Percentiles rank a stretch among this genome's conserved stretches.
Evolutionary conservation across 2,797 vertebrate species (phyloP).

Genomic region (Myiothlypis chrysogaster): DNA sequence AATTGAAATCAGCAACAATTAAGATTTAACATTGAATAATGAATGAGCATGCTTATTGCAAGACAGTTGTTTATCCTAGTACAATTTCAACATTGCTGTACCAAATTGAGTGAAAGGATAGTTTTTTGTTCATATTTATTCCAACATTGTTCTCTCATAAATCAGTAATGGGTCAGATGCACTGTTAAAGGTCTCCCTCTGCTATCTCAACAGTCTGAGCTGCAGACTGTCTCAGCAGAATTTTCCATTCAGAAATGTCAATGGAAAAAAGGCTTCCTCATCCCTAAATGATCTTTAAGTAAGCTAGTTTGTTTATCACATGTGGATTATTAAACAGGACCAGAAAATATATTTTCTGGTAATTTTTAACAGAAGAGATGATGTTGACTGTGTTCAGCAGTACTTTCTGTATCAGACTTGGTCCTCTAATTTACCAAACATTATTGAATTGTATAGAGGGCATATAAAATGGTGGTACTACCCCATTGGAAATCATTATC

Average conservation of each 20-base stretch:
- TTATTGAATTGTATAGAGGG: not conserved
- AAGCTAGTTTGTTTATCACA: not conserved
- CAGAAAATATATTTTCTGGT: not conserved
- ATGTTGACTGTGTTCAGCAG: not conserved
- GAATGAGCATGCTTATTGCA: slow-evolving; percentile 21
- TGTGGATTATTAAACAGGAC: slow-evolving; percentile 9
- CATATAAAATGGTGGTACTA: not conserved
- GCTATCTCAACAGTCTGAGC: not conserved
- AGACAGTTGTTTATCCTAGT: slow-evolving; percentile 16
- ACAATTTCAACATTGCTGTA: not conserved
- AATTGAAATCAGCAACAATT: slow-evolving; percentile 44
- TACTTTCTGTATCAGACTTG: not conserved
- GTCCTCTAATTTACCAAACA: not conserved
- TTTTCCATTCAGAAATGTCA: slow-evolving; percentile 16
- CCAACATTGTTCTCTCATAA: slow-evolving; percentile 15
- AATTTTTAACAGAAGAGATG: not conserved
- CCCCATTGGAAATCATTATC: not conserved
- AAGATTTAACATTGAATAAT: slow-evolving; percentile 59
- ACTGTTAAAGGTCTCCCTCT: slow-evolving; percentile 3
- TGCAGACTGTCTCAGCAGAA: not conserved
- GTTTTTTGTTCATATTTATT: not conserved
- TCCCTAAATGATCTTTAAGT: not conserved
- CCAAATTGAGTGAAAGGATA: slow-evolving; percentile 11
- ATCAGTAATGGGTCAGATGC: not conserved
- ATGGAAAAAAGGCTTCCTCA: slow-evolving; percentile 18